Base-by-base conservation (phyloP, 2,113 vertebrate genomes). In the Megalops atlanticus region DNA sequence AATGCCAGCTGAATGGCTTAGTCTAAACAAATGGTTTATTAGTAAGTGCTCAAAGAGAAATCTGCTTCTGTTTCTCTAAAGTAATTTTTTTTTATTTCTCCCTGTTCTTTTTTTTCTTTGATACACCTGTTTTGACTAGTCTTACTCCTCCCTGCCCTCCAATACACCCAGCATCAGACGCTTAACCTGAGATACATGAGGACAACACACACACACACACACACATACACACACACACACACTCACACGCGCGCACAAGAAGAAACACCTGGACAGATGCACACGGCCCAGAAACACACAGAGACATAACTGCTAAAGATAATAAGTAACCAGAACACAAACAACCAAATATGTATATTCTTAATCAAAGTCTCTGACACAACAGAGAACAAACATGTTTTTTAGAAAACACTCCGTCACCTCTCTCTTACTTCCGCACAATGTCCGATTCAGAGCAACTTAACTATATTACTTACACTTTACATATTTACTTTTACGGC, bases 11-110 rank as follows among this genome's bases (percentile, higher is more conserved):
- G 1, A 64, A 77, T 5, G 21, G 33, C 69, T 11, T 16, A 31
- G 69, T 80, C 35, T 15, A 54, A 80, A 73, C 18, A 39, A 80
- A 80, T n/a, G 47, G 43, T 54, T 73, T 68, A 78, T 49, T n/a
- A 69, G 33, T 73, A 35, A 33, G 24, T 10, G 54, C 33, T 5
- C 33, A 80, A 73, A 52, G n/a, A 24, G 39, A n/a, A n/a, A 43
- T 74, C 73, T 24, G n/a, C 8, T 43, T 43, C 11, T 21, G 11
- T 21, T 24, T 41, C 10, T n/a, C 11, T 7, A 12, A 27, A 27
- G 10, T 16, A 3, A 1, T 24, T 5, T 49, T 49, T 78, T 16
- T 31, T 64, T 31, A 10, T 1, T 8, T n/a, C 31, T 64, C n/a
- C n/a, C n/a, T n/a, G n/a, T n/a, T n/a, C n/a, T 64, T 6, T 4